Evolutionary conservation across 2,888 invertebrate species (phyloP), one percentile per base, ranked within the genome.

Genomic region (Acronicta aceris): DNA sequence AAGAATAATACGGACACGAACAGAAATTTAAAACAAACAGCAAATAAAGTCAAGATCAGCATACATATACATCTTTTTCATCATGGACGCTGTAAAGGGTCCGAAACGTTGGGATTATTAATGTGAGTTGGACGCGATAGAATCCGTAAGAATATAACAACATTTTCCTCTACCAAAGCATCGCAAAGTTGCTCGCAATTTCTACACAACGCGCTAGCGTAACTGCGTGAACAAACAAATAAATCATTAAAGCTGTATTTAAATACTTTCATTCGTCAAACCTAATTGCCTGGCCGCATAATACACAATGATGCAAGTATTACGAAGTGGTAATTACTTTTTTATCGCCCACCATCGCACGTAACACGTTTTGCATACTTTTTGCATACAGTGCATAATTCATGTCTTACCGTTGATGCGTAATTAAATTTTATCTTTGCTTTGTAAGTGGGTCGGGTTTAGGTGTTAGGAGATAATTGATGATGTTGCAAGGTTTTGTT

Each of bases 231-330:
- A 48, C 17, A 49, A 46, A 52, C 30, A 46, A 61, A 68, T 55
- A 56, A 58, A 52, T 52, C 16, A 54, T 15, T 8, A 16, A 12
- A 42, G 33, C 10, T 40, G 10, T 57, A 60, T 58, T 75, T 8
- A 55, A 61, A 71, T 72, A 64, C 77, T 73, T 73, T 76, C 74
- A 56, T 64, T 76, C 69, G 74, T 69, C 70, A 74, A 69, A 41
- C 62, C 41, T 64, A 68, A 73, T 74, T 61, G 40, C 55, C 10
- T 7, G 36, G 16, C 56, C 59, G 56, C 77, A 76, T 76, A 74
- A 76, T 53, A 55, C 56, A 8, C 30, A 57, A 45, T 74, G 62
- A 74, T 54, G 74, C 65, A 74, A 74, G 36, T 41, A 58, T 65
- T 59, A 74, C 55, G 65, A 54, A 50, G 38, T n/a, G 43, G 46